Percentiles rank a stretch among this genome's conserved stretches.
phyloP scores from a whole-genome alignment of 2,113 vertebrate genomes.

The Acanthisitta chloris region DNA sequence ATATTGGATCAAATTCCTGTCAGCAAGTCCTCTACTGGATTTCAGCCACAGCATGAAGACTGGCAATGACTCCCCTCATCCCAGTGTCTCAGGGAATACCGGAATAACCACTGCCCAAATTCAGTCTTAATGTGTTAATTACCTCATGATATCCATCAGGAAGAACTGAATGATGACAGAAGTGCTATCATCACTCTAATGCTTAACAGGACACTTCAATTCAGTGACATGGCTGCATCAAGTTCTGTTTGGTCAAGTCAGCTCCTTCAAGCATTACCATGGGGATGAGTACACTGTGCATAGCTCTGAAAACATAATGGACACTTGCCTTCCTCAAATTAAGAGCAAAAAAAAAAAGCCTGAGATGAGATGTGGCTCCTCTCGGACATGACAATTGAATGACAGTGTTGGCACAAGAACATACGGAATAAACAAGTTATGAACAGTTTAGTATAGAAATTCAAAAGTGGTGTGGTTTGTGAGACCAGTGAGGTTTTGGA shows the following conservation, averaged over 20 bases:
- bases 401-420: background rate
- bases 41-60: background rate
- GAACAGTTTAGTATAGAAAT: background rate
- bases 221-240: background rate
- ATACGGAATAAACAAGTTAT: background rate
- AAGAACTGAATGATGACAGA: background rate
- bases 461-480: background rate
- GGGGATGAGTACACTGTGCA: rapidly evolving
- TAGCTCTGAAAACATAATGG: background rate
- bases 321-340: background rate
- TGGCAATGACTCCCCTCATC: background rate
- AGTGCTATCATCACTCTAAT: background rate
- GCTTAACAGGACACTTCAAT: background rate
- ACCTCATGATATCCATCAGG: background rate
- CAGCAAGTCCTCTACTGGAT: background rate
- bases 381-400: background rate
- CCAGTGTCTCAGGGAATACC: background rate
- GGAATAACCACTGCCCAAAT: background rate
- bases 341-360: background rate
- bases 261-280: background rate
- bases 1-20: background rate
- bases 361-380: background rate
- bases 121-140: background rate
- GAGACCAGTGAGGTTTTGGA: background rate
- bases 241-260: background rate